A percentile compares a stretch with the other conserved stretches of the same genome.
Conservation (phyloP, 2,888 invertebrate species). For the Eledona agricola region DNA sequence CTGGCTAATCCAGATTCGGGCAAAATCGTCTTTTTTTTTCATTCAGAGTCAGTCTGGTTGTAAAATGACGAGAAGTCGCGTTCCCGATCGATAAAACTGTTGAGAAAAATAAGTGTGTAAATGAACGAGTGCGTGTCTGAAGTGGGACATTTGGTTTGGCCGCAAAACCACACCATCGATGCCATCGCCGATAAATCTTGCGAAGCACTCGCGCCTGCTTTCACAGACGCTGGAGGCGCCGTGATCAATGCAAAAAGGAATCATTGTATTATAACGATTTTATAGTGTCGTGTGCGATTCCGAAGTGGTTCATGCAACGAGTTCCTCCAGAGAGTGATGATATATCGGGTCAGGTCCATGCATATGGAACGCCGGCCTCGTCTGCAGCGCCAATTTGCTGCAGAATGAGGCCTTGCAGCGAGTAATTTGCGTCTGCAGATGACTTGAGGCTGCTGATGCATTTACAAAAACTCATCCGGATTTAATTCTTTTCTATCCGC, state of each 20-base stretch:
- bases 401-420: slow-evolving; percentile 19
- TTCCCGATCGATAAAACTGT: slow-evolving; percentile 18
- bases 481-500: slow-evolving; percentile 16
- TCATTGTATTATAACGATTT: slow-evolving; percentile 42
- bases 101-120: slow-evolving; percentile 23
- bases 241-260: slow-evolving; percentile 40
- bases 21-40: too few species aligned
- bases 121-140: slow-evolving; percentile 23
- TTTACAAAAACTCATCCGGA: too few species aligned
- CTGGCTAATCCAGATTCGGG: too few species aligned
- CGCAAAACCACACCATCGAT: slow-evolving; percentile 29
- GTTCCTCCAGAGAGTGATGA: slow-evolving; percentile 29
- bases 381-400: slow-evolving; percentile 23
- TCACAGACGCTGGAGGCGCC: slow-evolving; percentile 41
- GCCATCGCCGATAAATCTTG: slow-evolving; percentile 33
- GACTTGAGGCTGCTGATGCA: slow-evolving; percentile 7
- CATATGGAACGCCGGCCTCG: slow-evolving; percentile 17
- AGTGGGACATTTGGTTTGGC: slow-evolving; percentile 25
- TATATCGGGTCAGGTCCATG: slow-evolving; percentile 25
- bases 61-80: not conserved
- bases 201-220: slow-evolving; percentile 33
- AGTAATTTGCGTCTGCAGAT: slow-evolving; percentile 11
- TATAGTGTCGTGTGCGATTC: slow-evolving; percentile 41
- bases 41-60: too few species aligned
- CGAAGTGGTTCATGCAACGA: slow-evolving; percentile 39